Evolutionary conservation across 2,797 vertebrate species (phyloP).

Genomic region (Sardinella longiceps): DNA sequence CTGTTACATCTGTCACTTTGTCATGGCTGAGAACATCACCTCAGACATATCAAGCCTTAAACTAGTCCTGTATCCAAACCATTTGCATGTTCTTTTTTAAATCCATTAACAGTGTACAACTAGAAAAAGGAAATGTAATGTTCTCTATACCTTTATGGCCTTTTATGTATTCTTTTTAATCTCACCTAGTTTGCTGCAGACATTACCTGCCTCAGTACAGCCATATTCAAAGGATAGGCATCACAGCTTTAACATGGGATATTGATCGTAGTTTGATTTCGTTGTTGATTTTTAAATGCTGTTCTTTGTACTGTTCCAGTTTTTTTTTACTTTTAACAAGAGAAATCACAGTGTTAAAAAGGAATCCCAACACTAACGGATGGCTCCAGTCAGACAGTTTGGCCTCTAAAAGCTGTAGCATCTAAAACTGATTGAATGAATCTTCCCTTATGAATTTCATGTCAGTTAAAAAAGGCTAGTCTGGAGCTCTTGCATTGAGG

Average conservation of each 20-base stretch:
- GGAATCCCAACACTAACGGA: constrained; percentile 37
- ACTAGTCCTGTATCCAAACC: constrained; percentile 69
- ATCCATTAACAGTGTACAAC: constrained; percentile 68
- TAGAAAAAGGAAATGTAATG: constrained; percentile 66
- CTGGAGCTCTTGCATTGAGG: constrained; percentile 65
- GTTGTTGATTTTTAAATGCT: constrained; percentile 13
- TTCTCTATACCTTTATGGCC: constrained; percentile 70
- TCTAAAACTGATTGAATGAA: not conserved
- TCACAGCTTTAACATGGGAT: constrained; percentile 68
- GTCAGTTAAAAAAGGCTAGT: constrained; percentile 38
- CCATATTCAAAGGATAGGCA: constrained; percentile 72
- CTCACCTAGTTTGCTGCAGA: constrained; percentile 58
- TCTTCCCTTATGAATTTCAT: constrained; percentile 22
- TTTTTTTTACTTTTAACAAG: constrained; percentile 24
- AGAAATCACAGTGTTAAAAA: constrained; percentile 42
- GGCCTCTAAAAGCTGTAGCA: not conserved
- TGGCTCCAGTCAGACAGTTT: not conserved
- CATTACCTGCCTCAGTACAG: constrained; percentile 69
- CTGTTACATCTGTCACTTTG: constrained; percentile 80
- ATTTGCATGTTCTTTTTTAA: constrained; percentile 76
- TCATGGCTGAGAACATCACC: constrained; percentile 80
- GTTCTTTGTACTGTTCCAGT: constrained; percentile 20
- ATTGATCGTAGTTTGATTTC: constrained; percentile 23
- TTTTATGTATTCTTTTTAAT: constrained; percentile 54
- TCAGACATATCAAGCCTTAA: constrained; percentile 79